Base-by-base conservation (phyloP, 64 coral and sea anemone genomes). In the Montipora cactus region DNA sequence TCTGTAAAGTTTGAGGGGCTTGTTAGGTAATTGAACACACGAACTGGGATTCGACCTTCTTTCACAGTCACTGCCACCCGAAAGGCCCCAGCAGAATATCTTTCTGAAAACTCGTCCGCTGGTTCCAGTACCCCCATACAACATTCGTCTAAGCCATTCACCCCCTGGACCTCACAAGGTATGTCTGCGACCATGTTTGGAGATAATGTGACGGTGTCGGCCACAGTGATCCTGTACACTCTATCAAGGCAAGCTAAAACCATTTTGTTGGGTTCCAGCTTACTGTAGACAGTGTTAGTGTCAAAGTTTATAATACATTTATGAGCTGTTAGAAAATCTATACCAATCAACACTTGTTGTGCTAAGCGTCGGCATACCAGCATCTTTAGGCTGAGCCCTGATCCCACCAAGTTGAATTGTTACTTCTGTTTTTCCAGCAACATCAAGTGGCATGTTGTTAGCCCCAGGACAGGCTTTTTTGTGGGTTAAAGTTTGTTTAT, bases 41-140 rank as follows among this genome's bases (percentile, higher is more conserved):
- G 47, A 37, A 92, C 72, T 19, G 72, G 66, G 12, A 89, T 64
- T 19, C 75, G 74, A 22, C 81, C 79, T 84, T 59, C 83, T 59
- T 19, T 92, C 8, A 84, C 67, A 50, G 66, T 75, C 12, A 71
- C 79, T 15, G 79, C 79, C 19, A 25, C 72, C 14, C 62, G 14
- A 15, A 92, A 61, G 22, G 70, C 64, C 46, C 77, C 80, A 8
- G 70, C 50, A 3, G 16, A 83, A 74, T 84, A 84, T 22, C 90
- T 69, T 9, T 72, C 80, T 44, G 55, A 79, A 28, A 92, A 74
- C 3, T 13, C 12, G 45, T 57, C 49, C 28, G 20, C 75, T 77
- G 87, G 87, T 89, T 89, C 87, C 49, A 89, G 9, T 45, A 89
- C 87, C 7, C 87, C 70, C 6, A 70, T 20, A n/a, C n/a, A n/a